Evolutionary conservation across 2,113 vertebrate genomes (phyloP), one percentile per base, ranked within the genome.

Genomic region (Phyllopteryx taeniolatus): DNA sequence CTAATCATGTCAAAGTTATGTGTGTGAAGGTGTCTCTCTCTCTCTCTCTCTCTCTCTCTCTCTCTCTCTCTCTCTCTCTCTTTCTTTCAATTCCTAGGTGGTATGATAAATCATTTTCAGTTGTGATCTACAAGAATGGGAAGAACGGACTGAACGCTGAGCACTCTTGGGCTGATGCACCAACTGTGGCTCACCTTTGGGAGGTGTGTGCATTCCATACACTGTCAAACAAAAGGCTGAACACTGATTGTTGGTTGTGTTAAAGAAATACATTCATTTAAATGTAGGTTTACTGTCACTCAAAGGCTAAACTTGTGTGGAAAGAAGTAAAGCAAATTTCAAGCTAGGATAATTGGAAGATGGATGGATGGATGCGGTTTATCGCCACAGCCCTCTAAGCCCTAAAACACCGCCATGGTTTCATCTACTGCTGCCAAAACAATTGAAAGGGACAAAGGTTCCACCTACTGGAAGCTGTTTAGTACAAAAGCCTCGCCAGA

Each of bases 51-150:
- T 1, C 22, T 5, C 17, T 27, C 35, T 42, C 33, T 56, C 46
- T 42, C 14, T 27, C 27, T 27, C 35, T 42, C 33, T 56, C 46
- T 42, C 14, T 39, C 33, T 42, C 8, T 22, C 22, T 35, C 2
- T 1, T 33, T 5, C 17, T 27, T 60, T 5, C 0, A 2, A 47
- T 2, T 51, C 27, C 4, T 85, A 97, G 95, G 73, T 96, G 96
- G 95, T 95, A 94, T 76, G 95, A 96, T 83, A 96, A 97, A 78
- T 97, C 96, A 7, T 94, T 97, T 88, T 95, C 93, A 1, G 79
- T 96, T 0, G 88, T 96, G 6, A 85, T 96, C 73, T 97, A 94
- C 85, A 94, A 93, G 86, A 95, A 96, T 0, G 96, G 95, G 53
- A 96, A 95, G 88, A 90, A 83, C 2, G 96, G 95, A 0, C 78